Conservation (phyloP, 2,888 invertebrate genomes). For the Folsomia manolachei region DNA sequence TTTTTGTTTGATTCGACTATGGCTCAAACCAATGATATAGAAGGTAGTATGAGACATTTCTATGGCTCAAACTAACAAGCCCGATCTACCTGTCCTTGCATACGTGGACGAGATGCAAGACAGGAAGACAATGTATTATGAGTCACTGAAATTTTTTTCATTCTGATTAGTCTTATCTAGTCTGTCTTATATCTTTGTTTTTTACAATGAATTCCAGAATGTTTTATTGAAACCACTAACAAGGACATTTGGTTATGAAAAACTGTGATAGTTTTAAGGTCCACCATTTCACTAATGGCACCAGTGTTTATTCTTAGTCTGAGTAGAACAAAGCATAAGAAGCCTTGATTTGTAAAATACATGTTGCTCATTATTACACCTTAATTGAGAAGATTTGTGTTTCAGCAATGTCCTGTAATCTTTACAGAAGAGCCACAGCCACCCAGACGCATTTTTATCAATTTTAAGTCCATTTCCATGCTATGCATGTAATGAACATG, state of each 20-base stretch:
- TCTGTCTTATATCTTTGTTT: not conserved
- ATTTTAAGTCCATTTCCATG: no score
- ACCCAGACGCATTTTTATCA: not conserved
- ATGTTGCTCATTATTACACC: no score
- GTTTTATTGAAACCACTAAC: not conserved
- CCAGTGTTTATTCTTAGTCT: no score
- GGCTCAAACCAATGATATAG: not conserved
- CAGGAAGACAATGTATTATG: not conserved
- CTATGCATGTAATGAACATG: no score
- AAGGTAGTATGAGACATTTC: no score
- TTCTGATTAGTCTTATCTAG: not conserved
- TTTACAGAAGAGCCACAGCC: not conserved
- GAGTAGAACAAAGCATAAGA: no score
- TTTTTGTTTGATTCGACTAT: not conserved
- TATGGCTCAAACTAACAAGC: no score
- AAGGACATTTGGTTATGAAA: not conserved
- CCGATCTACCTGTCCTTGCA: no score
- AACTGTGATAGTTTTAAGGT: not conserved
- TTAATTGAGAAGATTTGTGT: not conserved
- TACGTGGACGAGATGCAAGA: not conserved
- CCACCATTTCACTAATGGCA: no score
- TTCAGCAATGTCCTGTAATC: not conserved
- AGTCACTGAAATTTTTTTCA: not conserved
- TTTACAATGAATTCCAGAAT: not conserved
- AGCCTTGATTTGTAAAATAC: no score